Evolutionary conservation across 2,888 invertebrate species (phyloP).

Genomic region (Campoplex capitator): DNA sequence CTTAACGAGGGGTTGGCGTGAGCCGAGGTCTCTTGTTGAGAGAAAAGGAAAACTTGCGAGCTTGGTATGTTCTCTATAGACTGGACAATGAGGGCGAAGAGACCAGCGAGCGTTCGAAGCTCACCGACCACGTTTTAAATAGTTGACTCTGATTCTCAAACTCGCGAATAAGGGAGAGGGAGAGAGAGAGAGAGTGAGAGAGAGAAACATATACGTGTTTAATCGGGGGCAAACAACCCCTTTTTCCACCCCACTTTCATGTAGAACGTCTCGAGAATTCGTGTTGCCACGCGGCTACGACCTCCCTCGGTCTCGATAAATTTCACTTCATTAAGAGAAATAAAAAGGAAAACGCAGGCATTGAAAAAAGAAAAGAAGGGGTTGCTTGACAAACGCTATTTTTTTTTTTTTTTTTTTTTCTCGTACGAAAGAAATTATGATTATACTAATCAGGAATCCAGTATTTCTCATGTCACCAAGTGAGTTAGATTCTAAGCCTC

Average conservation of each 20-base stretch:
- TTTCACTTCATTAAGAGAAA: constrained; percentile 63
- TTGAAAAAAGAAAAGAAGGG: constrained; percentile 49
- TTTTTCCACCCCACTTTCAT: constrained; percentile 36
- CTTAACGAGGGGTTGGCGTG: constrained; percentile 85
- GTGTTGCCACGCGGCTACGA: constrained; percentile 57
- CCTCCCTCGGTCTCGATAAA: constrained; percentile 50
- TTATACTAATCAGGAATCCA: background rate
- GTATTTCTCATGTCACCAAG: background rate
- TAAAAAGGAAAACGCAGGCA: constrained; percentile 16
- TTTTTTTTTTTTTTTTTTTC: background rate
- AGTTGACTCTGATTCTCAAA: constrained; percentile 79
- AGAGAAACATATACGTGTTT: constrained; percentile 63
- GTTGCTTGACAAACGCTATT: background rate
- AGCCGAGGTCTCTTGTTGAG: constrained; percentile 66
- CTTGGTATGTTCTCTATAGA: constrained; percentile 16
- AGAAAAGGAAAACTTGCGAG: constrained; percentile 55
- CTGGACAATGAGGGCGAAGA: constrained; percentile 50
- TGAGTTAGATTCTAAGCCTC: background rate
- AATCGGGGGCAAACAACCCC: constrained; percentile 63
- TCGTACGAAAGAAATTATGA: background rate
- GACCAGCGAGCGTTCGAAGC: constrained; percentile 74
- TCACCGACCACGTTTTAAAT: constrained; percentile 81
- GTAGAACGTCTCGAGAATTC: constrained; percentile 48
- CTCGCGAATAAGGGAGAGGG: constrained; percentile 61
- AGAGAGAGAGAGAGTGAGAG: background rate